phyloP scores from a whole-genome alignment of 2,888 invertebrate species.

The Brassicogethes aeneus region DNA sequence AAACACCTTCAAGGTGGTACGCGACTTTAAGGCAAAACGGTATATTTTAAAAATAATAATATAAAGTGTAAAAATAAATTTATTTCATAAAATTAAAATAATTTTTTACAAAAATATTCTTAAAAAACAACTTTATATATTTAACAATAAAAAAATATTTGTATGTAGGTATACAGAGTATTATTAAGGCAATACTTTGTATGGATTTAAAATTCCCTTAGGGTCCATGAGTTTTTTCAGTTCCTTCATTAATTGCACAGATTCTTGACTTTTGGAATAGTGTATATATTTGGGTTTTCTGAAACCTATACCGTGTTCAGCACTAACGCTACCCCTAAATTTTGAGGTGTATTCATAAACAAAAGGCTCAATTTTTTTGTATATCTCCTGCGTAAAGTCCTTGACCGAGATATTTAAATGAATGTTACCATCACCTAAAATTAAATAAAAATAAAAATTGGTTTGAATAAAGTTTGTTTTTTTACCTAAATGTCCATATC shows the following conservation, averaged over 20 bases:
- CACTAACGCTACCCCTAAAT: constrained; percentile 81
- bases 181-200: constrained; percentile 60
- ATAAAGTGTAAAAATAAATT: too few relatives aligned
- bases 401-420: constrained; percentile 81
- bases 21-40: too few relatives aligned
- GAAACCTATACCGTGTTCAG: constrained; percentile 96
- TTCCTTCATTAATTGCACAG: constrained; percentile 71
- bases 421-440: constrained; percentile 83
- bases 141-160: neutral
- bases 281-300: constrained; percentile 74
- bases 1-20: too few relatives aligned
- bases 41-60: too few relatives aligned
- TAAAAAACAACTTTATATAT: neutral
- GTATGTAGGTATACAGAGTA: neutral
- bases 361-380: constrained; percentile 73
- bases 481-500: constrained; percentile 92
- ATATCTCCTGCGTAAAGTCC: constrained; percentile 53
- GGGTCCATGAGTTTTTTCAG: constrained; percentile 87
- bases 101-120: too few relatives aligned
- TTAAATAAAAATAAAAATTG: too few relatives aligned
- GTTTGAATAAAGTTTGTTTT: neutral
- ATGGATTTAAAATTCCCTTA: constrained; percentile 90
- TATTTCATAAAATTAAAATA: too few relatives aligned
- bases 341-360: constrained; percentile 82
- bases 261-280: constrained; percentile 67